A percentile compares a stretch with the other conserved stretches of the same genome.
These are phyloP conservation scores for Acanthochromis polyacanthus DNA, from an alignment of 2,113 vertebrate genomes.

Conservation along the genomic window DNA sequence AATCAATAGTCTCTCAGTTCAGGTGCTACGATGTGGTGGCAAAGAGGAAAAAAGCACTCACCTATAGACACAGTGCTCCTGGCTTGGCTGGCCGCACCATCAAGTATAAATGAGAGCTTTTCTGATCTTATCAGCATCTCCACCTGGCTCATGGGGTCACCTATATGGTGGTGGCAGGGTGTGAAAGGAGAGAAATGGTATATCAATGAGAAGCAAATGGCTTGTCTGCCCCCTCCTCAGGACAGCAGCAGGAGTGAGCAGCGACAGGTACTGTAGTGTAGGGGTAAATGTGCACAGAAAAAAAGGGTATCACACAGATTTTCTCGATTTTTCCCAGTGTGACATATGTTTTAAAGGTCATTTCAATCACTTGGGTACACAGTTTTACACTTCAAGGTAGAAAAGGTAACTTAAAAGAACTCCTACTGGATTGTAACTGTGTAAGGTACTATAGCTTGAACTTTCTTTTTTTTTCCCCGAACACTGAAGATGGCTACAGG, in stretches of 20 bases:
- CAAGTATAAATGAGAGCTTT: conserved; percentile 6
- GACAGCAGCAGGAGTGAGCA: conserved; percentile 3
- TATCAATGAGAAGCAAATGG: neutral
- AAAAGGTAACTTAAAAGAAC: conserved; percentile 1
- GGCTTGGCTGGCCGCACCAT: conserved; percentile 15
- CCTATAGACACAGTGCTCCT: neutral
- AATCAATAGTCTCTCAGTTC: conserved; percentile 1
- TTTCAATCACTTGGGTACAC: conserved; percentile 5
- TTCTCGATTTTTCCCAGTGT: neutral
- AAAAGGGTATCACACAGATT: conserved; percentile 12
- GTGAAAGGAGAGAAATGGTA: neutral
- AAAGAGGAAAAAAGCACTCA: neutral
- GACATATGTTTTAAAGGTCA: conserved; percentile 8
- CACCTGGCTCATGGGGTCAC: neutral
- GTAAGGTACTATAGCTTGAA: neutral
- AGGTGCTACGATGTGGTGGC: conserved; percentile 3
- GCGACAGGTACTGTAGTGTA: neutral
- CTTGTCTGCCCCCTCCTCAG: neutral
- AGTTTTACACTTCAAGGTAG: neutral
- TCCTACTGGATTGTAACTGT: neutral
- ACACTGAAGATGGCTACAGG: too few relatives aligned
- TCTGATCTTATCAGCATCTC: conserved; percentile 7
- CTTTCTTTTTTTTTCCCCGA: too few relatives aligned
- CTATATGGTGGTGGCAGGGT: neutral
- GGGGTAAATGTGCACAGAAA: neutral